Conservation (phyloP, 2,113 vertebrate genomes). For the Pelvicachromis taeniatus region DNA sequence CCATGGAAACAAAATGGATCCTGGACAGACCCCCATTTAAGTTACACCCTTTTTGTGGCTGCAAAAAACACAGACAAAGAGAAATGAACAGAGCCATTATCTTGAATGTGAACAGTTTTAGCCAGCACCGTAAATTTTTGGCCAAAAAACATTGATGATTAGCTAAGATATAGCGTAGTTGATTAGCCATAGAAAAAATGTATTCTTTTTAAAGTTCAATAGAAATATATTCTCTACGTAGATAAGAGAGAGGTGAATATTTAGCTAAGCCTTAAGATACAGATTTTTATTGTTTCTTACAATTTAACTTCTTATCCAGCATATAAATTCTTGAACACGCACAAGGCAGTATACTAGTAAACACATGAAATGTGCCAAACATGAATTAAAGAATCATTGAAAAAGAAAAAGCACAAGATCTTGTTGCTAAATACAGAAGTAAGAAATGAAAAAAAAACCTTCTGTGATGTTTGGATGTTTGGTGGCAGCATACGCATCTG, state of each 20-base stretch:
- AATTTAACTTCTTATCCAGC: not conserved
- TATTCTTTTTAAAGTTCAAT: not conserved
- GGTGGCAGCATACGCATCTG: not conserved
- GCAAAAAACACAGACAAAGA: not conserved
- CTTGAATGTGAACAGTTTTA: not conserved
- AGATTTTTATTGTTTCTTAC: not conserved
- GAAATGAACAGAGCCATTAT: not conserved
- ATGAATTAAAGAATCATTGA: rapidly evolving
- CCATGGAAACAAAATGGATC: not conserved
- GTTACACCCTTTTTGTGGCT: not conserved
- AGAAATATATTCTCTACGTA: not conserved
- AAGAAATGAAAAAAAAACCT: not conserved
- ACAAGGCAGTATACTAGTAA: not conserved
- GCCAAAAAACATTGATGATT: not conserved
- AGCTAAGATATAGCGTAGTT: not conserved
- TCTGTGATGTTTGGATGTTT: not conserved
- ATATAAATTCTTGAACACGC: not conserved
- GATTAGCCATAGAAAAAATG: not conserved
- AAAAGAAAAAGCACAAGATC: not conserved
- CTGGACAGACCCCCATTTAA: not conserved
- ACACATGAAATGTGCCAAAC: not conserved
- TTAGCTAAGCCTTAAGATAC: not conserved
- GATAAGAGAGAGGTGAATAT: not conserved
- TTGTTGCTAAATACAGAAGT: not conserved
- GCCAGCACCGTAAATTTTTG: not conserved